These are phyloP conservation scores for Hymenopus coronatus DNA, from an alignment of 2,888 invertebrate genomes.

Conservation along the genomic window DNA sequence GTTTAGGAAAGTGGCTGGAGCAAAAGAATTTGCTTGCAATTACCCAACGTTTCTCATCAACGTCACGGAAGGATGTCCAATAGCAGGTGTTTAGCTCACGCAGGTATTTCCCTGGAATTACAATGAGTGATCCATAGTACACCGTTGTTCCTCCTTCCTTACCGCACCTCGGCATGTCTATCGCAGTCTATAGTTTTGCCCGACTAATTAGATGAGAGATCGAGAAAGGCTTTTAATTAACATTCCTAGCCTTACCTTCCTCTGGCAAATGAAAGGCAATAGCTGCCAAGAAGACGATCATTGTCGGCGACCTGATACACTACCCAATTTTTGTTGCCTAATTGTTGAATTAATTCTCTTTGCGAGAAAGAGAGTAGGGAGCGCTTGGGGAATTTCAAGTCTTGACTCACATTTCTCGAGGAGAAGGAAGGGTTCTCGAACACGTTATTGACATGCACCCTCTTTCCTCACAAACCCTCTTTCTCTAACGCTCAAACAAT, in stretches of 20 bases:
- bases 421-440: neutral
- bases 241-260: constrained; percentile 47
- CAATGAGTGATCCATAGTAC: neutral
- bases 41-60: neutral
- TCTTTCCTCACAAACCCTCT: neutral
- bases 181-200: constrained; percentile 13
- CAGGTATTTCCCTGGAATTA: neutral
- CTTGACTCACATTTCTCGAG: constrained; percentile 15
- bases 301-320: constrained; percentile 10
- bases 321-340: constrained; percentile 47
- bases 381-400: constrained; percentile 10
- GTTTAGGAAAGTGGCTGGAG: neutral
- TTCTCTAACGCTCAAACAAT: neutral
- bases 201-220: constrained; percentile 38
- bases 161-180: neutral
- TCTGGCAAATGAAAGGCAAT: constrained; percentile 50
- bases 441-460: neutral
- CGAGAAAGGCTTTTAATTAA: constrained; percentile 49
- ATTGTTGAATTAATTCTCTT: constrained; percentile 48
- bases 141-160: neutral
- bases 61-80: neutral
- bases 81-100: neutral
- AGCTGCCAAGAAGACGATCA: constrained; percentile 31
- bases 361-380: constrained; percentile 10
- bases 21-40: neutral